Evolutionary conservation across 1,140 invertebrate species (phyloP).

Genomic region (Adelges cooleyi): DNA sequence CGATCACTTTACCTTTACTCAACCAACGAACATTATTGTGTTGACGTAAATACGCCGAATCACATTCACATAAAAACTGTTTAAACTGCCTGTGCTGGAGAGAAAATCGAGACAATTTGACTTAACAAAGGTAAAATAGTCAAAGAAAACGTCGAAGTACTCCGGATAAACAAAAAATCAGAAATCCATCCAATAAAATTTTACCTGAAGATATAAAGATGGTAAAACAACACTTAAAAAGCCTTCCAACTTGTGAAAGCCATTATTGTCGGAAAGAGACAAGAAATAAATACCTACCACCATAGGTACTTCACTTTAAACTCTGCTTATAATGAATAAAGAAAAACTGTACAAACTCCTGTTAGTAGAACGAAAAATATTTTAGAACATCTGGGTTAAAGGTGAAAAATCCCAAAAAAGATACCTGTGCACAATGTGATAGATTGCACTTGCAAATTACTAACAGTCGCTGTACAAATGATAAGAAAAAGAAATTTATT

Average conservation of each 20-base stretch:
- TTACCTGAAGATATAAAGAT: background rate
- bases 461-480: background rate
- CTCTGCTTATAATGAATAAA: background rate
- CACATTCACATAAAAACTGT: no score
- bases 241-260: background rate
- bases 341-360: background rate
- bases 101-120: no score
- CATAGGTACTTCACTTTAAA: background rate
- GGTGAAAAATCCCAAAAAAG: slow-evolving; percentile 30
- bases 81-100: no score
- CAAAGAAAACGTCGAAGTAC: no score
- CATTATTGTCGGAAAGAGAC: background rate
- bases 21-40: no score
- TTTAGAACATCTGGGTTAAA: background rate
- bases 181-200: background rate
- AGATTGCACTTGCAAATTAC: background rate
- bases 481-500: background rate
- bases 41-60: no score
- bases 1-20: no score
- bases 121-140: no score
- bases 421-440: background rate
- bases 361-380: background rate
- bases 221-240: background rate
- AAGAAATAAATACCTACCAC: background rate
- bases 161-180: background rate